Evolutionary conservation across 2,888 invertebrate genomes (phyloP), one percentile per base, ranked within the genome.

Genomic region (Apamea crenata): DNA sequence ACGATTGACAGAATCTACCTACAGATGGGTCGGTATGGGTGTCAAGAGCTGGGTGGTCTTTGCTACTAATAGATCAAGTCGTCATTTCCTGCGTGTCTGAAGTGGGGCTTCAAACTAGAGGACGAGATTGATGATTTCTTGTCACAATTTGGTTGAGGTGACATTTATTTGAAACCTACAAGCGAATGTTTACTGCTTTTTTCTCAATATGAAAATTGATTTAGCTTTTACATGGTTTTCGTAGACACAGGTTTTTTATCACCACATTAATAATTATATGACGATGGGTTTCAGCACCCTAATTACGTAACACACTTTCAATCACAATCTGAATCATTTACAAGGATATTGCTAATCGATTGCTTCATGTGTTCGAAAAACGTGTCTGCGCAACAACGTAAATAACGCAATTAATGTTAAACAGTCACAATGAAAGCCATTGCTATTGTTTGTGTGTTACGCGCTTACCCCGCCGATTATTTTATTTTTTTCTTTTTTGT

Each of bases 11-110:
- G 44, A 21, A 16, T 29, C 7, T 75, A n/a, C 25, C 36, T 63
- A 61, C 40, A 74, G 61, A 40, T 59, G 44, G 69, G 47, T 67
- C 14, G 47, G 74, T 63, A 72, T 79, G 56, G 67, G 29, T 76
- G 73, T 74, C 76, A 50, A 74, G 59, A 32, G 59, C 25, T 87
- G 85, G 87, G 85, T 85, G 85, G 85, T 85, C 85, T 32, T 36
- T 36, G 36, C 72, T 77, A 63, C 76, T 72, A 87, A 84, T 86
- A 85, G 87, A 86, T 87, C 63, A 77, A 80, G 80, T 71, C 67
- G 68, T 75, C 77, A 65, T 85, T 87, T 85, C 85, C 85, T 80
- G 81, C 56, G 72, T 12, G 50, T 67, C 40, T 70, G 25, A 67
- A 83, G 76, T 73, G 59, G 66, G 53, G 72, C 50, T 53, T 67